These are phyloP conservation scores for Crotalus helleri DNA, from an alignment of 2,113 vertebrate species.

Conservation along the genomic window DNA sequence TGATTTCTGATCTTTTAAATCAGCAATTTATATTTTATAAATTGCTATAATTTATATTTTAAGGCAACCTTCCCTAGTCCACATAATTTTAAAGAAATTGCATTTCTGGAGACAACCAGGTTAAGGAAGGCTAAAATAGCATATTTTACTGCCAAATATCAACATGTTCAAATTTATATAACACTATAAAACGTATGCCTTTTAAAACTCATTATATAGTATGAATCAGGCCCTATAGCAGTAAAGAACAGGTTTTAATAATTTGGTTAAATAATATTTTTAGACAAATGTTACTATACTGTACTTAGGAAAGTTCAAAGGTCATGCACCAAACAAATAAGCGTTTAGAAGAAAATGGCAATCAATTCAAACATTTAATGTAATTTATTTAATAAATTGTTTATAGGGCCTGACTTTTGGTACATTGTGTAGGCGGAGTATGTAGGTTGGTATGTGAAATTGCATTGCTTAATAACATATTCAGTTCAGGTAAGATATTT, in stretches of 20 bases:
- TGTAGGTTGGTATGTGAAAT: not conserved
- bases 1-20: not conserved
- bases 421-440: not conserved
- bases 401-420: not conserved
- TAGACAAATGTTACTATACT: not conserved
- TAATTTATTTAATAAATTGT: not conserved
- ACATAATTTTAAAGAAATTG: not conserved
- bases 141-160: not conserved
- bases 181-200: not conserved
- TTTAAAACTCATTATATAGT: not conserved
- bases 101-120: not conserved
- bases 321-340: not conserved
- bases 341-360: not conserved
- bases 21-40: not conserved
- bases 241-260: not conserved
- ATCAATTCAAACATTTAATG: not conserved
- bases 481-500: not conserved
- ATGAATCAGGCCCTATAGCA: not conserved
- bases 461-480: not conserved
- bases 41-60: not conserved
- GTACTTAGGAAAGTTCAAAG: not conserved
- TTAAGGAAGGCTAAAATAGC: not conserved
- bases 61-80: not conserved
- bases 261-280: not conserved
- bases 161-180: not conserved